A percentile compares a stretch with the other conserved stretches of the same genome.
Evolutionary conservation across 2,888 invertebrate genomes (phyloP).

Genomic region (Smittia sp.): DNA sequence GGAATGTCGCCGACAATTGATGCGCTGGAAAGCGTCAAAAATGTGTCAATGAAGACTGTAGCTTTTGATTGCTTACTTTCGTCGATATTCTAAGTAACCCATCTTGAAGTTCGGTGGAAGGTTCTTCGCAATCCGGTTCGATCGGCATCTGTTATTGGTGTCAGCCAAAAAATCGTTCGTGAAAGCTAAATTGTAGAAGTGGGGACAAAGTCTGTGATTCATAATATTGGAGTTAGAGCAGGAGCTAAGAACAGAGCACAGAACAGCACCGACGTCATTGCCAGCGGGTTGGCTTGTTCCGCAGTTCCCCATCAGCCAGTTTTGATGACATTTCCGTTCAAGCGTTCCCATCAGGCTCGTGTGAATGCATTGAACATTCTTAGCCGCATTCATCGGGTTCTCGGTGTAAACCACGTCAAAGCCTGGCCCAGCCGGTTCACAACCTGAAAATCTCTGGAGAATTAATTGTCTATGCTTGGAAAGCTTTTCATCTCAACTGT

Average conservation of each 20-base stretch:
- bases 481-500: neutral
- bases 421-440: conserved; percentile 46
- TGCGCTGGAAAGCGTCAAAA: neutral
- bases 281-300: conserved; percentile 45
- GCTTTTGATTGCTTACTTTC: conserved; percentile 37
- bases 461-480: neutral
- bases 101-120: conserved; percentile 45
- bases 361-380: conserved; percentile 46
- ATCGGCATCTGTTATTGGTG: conserved; percentile 43
- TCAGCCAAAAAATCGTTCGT: conserved; percentile 45
- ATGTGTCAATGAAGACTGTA: neutral
- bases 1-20: conserved; percentile 43
- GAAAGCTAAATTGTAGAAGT: conserved; percentile 46
- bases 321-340: conserved; percentile 45
- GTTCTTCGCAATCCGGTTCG: conserved; percentile 20
- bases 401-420: conserved; percentile 43
- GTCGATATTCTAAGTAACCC: conserved; percentile 45
- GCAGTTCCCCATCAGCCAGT: conserved; percentile 47
- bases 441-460: conserved; percentile 42
- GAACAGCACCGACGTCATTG: neutral
- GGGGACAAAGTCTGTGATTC: conserved; percentile 45
- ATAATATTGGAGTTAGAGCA: neutral
- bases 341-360: conserved; percentile 45
- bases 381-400: conserved; percentile 44
- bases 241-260: neutral